Percentiles rank a stretch among this genome's conserved stretches.
Conservation (phyloP, 2,797 vertebrate genomes). For the Hapalemur alaotrensis region DNA sequence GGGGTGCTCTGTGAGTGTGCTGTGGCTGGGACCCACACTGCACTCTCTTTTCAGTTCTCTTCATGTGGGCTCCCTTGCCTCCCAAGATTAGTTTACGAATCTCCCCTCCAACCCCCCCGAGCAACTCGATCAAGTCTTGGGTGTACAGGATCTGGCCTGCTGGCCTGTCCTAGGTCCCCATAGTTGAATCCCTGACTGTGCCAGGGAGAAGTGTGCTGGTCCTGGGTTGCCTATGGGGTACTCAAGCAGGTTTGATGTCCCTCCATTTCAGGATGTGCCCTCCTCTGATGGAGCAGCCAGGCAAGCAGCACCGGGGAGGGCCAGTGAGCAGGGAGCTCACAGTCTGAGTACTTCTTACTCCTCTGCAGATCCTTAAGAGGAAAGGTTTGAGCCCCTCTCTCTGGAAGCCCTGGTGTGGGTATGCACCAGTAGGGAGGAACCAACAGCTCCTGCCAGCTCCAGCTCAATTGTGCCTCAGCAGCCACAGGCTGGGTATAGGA, state of each 20-base stretch:
- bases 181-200: background rate
- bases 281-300: background rate
- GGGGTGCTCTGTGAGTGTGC: background rate
- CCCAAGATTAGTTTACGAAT: background rate
- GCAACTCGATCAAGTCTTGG: background rate
- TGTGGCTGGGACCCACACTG: background rate
- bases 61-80: background rate
- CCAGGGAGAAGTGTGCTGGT: background rate
- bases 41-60: background rate
- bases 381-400: background rate
- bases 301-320: background rate
- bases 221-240: background rate
- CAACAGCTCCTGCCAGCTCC: background rate
- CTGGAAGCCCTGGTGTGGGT: background rate
- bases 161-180: background rate
- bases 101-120: background rate
- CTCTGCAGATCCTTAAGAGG: background rate
- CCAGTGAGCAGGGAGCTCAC: background rate
- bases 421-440: background rate
- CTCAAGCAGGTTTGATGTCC: background rate
- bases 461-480: background rate
- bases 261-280: background rate
- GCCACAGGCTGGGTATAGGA: background rate
- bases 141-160: background rate
- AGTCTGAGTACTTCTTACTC: background rate